Evolutionary conservation across 2,113 vertebrate species (phyloP).

Genomic region (Peromyscus maniculatus): DNA sequence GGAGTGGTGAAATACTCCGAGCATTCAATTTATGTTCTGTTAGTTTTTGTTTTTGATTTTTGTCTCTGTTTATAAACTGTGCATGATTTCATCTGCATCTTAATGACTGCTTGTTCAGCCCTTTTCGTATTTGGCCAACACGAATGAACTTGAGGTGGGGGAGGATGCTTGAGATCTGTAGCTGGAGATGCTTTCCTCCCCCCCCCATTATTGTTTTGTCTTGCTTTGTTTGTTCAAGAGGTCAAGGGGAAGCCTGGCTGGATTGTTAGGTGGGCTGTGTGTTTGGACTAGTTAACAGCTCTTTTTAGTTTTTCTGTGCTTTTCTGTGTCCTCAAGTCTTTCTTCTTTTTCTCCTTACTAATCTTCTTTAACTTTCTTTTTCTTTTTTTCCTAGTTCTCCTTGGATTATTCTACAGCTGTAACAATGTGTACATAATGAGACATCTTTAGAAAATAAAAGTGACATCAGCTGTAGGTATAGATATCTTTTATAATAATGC

Average conservation of each 20-base stretch:
- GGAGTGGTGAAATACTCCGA: background rate
- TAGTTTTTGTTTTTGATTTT: conserved; percentile 34
- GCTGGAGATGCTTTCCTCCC: background rate
- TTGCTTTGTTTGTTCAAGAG: conserved; percentile 36
- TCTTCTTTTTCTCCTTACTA: conserved; percentile 72
- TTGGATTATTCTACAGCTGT: conserved; percentile 88
- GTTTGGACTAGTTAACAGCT: conserved; percentile 51
- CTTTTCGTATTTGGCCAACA: conserved; percentile 53
- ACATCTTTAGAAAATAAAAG: conserved; percentile 86
- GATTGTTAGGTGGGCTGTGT: background rate
- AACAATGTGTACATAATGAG: conserved; percentile 84
- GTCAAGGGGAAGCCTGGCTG: background rate
- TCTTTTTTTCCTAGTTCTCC: conserved; percentile 90
- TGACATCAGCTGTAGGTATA: conserved; percentile 86
- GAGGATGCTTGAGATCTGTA: conserved; percentile 31
- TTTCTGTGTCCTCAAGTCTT: conserved; percentile 54
- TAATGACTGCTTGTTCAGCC: conserved; percentile 43
- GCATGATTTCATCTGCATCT: background rate
- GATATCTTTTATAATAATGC: conserved; percentile 81
- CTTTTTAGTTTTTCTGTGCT: conserved; percentile 61
- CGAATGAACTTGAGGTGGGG: conserved; percentile 34
- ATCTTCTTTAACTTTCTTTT: conserved; percentile 85
- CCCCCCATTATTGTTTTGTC: background rate
- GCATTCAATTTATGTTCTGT: conserved; percentile 45
- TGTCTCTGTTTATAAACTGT: background rate